phyloP scores from a whole-genome alignment of 2,888 invertebrate species.

The Nephrotoma guestfalica region DNA sequence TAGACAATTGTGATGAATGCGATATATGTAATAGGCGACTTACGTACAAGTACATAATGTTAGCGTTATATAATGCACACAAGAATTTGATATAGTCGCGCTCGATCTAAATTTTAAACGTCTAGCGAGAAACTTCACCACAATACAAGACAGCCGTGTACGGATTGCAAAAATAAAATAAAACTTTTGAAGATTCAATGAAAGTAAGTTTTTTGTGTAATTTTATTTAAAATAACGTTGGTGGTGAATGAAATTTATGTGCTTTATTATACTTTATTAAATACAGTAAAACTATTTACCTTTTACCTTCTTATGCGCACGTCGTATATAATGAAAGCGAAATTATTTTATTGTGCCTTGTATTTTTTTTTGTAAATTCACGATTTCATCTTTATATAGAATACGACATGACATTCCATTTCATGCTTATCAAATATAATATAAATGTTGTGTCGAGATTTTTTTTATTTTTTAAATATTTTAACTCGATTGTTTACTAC shows the following conservation, averaged over 20 bases:
- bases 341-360: background rate
- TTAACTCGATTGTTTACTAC: background rate
- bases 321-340: background rate
- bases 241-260: background rate
- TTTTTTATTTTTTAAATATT: background rate
- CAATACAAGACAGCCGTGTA: background rate
- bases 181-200: background rate
- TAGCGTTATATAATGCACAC: background rate
- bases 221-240: background rate
- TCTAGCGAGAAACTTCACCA: background rate
- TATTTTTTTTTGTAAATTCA: background rate
- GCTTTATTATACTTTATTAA: background rate
- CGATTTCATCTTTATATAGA: background rate
- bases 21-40: background rate
- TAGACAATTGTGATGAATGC: background rate
- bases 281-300: background rate
- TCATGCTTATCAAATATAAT: background rate
- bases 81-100: background rate
- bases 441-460: background rate
- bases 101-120: background rate
- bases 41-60: background rate
- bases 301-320: background rate
- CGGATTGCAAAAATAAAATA: background rate
- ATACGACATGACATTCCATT: background rate
- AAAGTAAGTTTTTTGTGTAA: background rate